Evolutionary conservation across 2,888 invertebrate genomes (phyloP), one percentile per base, ranked within the genome.

Genomic region (Sphinx pinastri): DNA sequence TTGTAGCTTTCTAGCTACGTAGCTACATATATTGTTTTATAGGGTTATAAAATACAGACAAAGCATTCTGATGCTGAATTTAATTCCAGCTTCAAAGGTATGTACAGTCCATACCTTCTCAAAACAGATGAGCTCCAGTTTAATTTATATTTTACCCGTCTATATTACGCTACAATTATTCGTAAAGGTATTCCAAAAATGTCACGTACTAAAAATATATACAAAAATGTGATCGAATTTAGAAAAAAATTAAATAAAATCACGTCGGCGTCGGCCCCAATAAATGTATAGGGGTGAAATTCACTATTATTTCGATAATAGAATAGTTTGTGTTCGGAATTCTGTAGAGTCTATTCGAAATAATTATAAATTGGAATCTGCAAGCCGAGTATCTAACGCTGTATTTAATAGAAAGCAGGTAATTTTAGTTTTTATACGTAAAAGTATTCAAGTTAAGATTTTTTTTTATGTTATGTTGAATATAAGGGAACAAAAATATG

Each of bases 221-320:
- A 63, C 16, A 60, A 60, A 60, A 60, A n/a, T 60, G 19, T 25
- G 13, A 49, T 49, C 10, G 19, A 63, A 63, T 63, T 63, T 49
- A 63, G 47, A 60, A 47, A 49, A 13, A 63, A 49, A 49, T 47
- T 63, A 49, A 63, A 63, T 19, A 63, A 63, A 63, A 63, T 63
- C 63, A 63, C 63, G 63, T 63, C 7, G 47, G 8, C 63, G 19
- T 5, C 47, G 63, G 13, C 63, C 16, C 19, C 49, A 49, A 25
- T 63, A 63, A 63, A 63, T 63, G 63, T 63, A 49, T 19, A 13
- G 49, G 63, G 19, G 12, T 63, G 47, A 63, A 47, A 63, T 63
- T 49, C 19, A 49, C 49, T 60, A 60, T 49, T 63, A 63, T 49
- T 63, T 47, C 6, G 19, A 12, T 63, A 47, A 47, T 63, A 49